Conservation (phyloP, 2,113 vertebrate genomes). For the Spea bombifrons region DNA sequence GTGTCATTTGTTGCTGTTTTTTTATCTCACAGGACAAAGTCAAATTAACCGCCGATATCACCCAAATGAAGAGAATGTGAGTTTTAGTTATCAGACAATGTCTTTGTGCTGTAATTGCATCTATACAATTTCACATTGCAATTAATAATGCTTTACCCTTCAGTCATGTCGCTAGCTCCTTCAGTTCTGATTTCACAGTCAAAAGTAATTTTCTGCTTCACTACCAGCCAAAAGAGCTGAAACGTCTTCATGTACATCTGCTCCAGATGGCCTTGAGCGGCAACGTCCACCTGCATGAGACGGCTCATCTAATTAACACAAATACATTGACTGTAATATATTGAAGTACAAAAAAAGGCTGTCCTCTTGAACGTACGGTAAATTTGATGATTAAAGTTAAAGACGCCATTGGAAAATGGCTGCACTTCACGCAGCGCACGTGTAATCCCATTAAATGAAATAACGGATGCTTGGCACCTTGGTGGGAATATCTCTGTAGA, state of each 20-base stretch:
- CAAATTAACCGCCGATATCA: too few species aligned
- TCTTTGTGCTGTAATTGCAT: slow-evolving; percentile 9
- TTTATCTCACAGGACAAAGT: too few species aligned
- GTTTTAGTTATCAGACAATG: slow-evolving; percentile 2
- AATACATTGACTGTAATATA: too few species aligned
- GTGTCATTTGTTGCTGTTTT: too few species aligned
- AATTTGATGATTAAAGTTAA: too few species aligned
- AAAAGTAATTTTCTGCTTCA: slow-evolving; percentile 38
- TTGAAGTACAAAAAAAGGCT: too few species aligned
- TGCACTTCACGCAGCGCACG: too few species aligned
- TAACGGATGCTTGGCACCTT: too few species aligned
- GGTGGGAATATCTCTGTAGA: too few species aligned
- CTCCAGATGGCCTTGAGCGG: neutral
- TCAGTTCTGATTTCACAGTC: slow-evolving; percentile 23
- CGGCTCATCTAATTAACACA: neutral
- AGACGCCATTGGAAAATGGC: too few species aligned
- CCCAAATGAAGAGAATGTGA: slow-evolving; percentile 3
- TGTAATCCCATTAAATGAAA: too few species aligned
- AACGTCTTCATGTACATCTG: neutral
- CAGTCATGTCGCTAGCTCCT: neutral
- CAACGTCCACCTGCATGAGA: slow-evolving; percentile 4
- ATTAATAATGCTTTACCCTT: slow-evolving; percentile 8
- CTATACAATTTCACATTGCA: neutral
- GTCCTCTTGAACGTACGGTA: too few species aligned
- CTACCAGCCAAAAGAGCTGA: neutral